Evolutionary conservation across 2,797 vertebrate genomes (phyloP).

Genomic region (Steatocranus sp.): DNA sequence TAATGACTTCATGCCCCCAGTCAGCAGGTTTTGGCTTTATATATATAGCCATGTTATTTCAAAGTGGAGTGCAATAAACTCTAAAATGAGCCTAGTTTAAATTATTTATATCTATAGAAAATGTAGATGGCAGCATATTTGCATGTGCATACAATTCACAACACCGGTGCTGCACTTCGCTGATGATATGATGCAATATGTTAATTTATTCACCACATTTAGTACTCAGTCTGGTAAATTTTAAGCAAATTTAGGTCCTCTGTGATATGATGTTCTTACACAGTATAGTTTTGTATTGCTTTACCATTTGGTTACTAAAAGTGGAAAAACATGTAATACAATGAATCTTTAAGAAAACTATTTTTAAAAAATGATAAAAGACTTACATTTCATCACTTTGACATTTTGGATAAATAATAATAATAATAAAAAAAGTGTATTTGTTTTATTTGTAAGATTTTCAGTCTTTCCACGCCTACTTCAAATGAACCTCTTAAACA

Average conservation of each 20-base stretch:
- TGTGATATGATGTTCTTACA: neutral
- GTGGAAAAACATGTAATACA: neutral
- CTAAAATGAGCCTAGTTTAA: neutral
- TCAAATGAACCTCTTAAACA: neutral
- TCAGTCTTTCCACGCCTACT: neutral
- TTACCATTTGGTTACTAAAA: neutral
- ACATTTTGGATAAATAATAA: fast-evolving
- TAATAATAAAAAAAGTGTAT: neutral
- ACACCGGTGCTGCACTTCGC: neutral
- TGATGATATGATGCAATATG: neutral
- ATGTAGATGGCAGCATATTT: neutral
- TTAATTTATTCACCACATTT: neutral
- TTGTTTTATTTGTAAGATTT: neutral
- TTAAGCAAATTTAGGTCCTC: neutral
- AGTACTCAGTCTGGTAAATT: neutral
- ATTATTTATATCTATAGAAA: neutral
- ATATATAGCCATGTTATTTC: neutral
- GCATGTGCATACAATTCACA: neutral
- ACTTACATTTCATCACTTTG: neutral
- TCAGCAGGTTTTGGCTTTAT: neutral
- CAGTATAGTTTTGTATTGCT: neutral
- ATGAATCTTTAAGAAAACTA: neutral
- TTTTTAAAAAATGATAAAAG: neutral
- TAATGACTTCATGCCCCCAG: neutral
- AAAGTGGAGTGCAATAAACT: neutral